Percentiles rank a stretch among this genome's conserved stretches.
phyloP scores from a whole-genome alignment of 1,140 invertebrate genomes.

The Leptonema lineaticorne region DNA sequence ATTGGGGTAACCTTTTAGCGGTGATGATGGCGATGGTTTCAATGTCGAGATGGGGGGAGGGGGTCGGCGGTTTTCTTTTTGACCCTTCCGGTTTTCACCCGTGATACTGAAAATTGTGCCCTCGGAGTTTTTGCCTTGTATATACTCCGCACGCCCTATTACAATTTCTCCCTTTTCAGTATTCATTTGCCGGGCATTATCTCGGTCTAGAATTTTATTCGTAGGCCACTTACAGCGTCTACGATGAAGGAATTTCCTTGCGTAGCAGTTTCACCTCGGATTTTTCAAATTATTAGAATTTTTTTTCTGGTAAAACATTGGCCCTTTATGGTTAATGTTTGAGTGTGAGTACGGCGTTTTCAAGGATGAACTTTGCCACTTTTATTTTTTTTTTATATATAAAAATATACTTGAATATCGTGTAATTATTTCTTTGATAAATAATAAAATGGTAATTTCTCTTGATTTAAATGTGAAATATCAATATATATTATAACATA shows the following conservation, averaged over 20 bases:
- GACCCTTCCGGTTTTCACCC: neutral
- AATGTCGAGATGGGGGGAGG: conserved; percentile 7
- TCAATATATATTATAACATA: too few species aligned
- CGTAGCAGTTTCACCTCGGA: neutral
- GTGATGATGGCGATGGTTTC: neutral
- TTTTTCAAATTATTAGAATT: conserved; percentile 1
- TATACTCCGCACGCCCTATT: conserved; percentile 13
- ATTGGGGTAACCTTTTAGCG: conserved; percentile 38
- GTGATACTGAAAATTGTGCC: neutral
- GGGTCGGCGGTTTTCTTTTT: conserved; percentile 10
- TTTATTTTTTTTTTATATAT: too few species aligned
- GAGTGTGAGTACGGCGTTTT: too few species aligned
- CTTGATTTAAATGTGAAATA: too few species aligned
- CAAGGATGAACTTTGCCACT: too few species aligned
- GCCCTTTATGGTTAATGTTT: too few species aligned
- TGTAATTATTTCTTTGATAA: too few species aligned
- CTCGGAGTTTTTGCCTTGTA: neutral
- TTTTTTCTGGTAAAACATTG: too few species aligned
- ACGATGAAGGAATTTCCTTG: neutral
- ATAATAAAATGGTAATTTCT: too few species aligned
- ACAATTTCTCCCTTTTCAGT: conserved; percentile 3
- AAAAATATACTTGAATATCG: too few species aligned
- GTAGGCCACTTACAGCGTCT: conserved; percentile 10
- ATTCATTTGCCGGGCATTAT: conserved; percentile 38
- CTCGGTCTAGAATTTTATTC: conserved; percentile 29